phyloP scores from a whole-genome alignment of 2,797 vertebrate species.

The Eremophila alpestris region DNA sequence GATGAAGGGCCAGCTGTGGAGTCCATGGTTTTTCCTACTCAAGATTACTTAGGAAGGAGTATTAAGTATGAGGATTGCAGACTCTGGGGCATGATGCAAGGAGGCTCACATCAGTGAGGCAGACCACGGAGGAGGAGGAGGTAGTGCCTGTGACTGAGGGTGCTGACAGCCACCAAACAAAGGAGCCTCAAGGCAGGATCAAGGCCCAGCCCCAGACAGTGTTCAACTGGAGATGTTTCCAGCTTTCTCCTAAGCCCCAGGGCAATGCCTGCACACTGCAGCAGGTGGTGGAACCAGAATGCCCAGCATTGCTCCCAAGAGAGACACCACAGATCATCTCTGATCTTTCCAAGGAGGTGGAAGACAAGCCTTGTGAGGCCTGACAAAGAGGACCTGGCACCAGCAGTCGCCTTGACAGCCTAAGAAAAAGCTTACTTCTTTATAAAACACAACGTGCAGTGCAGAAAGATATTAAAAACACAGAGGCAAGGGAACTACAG shows the following conservation, averaged over 20 bases:
- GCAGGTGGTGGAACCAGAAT: not conserved
- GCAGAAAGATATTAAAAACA: not conserved
- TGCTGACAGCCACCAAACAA: not conserved
- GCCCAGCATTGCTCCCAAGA: not conserved
- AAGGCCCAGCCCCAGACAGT: too few relatives aligned
- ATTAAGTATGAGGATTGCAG: not conserved
- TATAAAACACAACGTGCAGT: not conserved
- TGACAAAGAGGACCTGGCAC: not conserved
- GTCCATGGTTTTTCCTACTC: not conserved
- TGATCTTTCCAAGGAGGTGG: not conserved
- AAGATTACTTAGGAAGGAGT: not conserved
- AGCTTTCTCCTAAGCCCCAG: not conserved
- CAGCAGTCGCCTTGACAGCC: not conserved
- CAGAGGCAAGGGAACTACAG: not conserved
- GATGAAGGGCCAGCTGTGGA: not conserved
- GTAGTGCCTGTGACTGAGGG: accelerated
- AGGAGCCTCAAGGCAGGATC: not conserved
- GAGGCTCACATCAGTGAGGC: not conserved
- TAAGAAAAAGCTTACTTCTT: not conserved
- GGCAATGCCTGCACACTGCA: not conserved
- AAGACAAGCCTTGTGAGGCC: not conserved
- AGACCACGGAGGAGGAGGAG: not conserved
- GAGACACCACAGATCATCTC: accelerated
- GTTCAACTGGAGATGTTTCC: not conserved
- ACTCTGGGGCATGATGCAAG: not conserved